Base-by-base conservation (phyloP, 2,888 invertebrate genomes). In the Calameuta filiformis region DNA sequence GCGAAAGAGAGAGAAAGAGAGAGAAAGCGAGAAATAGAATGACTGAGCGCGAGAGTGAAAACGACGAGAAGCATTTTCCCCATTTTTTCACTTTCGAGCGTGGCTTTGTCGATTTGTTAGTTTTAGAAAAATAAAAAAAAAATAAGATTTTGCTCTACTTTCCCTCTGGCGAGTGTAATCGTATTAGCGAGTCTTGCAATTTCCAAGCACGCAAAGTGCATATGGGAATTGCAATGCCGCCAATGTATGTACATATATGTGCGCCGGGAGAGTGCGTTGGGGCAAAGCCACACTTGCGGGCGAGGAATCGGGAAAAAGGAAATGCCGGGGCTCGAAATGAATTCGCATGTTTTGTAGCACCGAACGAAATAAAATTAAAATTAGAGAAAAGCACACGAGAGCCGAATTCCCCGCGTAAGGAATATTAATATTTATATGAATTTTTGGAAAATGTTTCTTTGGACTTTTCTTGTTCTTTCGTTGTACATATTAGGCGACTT, bases 401-500 rank as follows among this genome's bases (percentile, higher is more conserved):
- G 79, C 77, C 76, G 77, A 68, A 56, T 73, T 76, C 68, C 77
- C 77, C 78, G 76, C 77, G 79, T 81, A 77, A 77, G 80, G 80
- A 81, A 80, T 80, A 79, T 76, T 75, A 33, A 35, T 12, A 81
- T 81, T 81, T 79, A 79, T 78, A 77, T 68, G 76, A 81, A 79
- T 81, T 81, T 79, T 76, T 81, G 77, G 77, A 40, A 40, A 40
- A 40, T 15, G 15, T 40, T 40, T 69, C 12, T 69, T 69, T 69
- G 31, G 3, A 69, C 82, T 86, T 86, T 40, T 15, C 40, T 40
- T 40, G 15, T 40, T 40, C 40, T 40, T 40, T 40, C 40, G 6
- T 40, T 88, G 89, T 89, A 89, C 81, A 89, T 89, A 89, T 83
- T 88, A 88, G 87, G 83, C 81, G 82, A 86, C 79, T 83, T 85